A percentile compares a stretch with the other conserved stretches of the same genome.
Evolutionary conservation across 2,113 vertebrate species (phyloP).

Genomic region (Paracanthobrama guichenoti): DNA sequence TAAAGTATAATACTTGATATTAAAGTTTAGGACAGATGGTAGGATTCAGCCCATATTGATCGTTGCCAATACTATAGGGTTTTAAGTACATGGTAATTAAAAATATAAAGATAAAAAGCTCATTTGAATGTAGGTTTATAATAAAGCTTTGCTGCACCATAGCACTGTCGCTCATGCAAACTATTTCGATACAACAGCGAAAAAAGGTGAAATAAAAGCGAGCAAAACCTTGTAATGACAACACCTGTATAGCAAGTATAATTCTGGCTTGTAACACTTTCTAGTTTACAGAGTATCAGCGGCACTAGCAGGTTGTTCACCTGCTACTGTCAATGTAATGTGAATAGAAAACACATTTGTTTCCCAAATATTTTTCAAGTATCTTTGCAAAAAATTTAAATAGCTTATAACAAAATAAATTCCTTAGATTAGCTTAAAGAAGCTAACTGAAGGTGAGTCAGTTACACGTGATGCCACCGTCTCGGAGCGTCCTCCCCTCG

Average conservation of each 20-base stretch:
- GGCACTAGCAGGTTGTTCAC: constrained; percentile 67
- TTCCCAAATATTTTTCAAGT: constrained; percentile 79
- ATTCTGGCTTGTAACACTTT: constrained; percentile 71
- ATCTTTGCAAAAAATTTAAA: constrained; percentile 70
- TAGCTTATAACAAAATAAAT: constrained; percentile 78
- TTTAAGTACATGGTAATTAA: constrained; percentile 59
- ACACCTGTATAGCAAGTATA: constrained; percentile 69
- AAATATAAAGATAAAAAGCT: constrained; percentile 70
- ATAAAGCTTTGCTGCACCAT: constrained; percentile 59
- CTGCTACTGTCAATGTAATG: constrained; percentile 55
- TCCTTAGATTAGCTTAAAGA: constrained; percentile 63
- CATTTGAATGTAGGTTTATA: constrained; percentile 62
- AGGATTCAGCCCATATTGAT: constrained; percentile 63
- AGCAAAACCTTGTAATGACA: constrained; percentile 72
- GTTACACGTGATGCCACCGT: constrained; percentile 57
- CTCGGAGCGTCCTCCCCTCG: constrained; percentile 50
- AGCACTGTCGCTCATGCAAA: constrained; percentile 69
- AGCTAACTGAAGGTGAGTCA: constrained; percentile 59
- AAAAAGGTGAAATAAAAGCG: constrained; percentile 66
- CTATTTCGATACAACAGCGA: constrained; percentile 63
- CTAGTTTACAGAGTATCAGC: constrained; percentile 68
- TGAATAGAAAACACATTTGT: constrained; percentile 61
- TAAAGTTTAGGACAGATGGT: constrained; percentile 67
- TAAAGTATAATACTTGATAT: constrained; percentile 71
- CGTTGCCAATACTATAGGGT: constrained; percentile 69